phyloP scores from a whole-genome alignment of 2,888 invertebrate genomes.

The Strigamia crassipes region DNA sequence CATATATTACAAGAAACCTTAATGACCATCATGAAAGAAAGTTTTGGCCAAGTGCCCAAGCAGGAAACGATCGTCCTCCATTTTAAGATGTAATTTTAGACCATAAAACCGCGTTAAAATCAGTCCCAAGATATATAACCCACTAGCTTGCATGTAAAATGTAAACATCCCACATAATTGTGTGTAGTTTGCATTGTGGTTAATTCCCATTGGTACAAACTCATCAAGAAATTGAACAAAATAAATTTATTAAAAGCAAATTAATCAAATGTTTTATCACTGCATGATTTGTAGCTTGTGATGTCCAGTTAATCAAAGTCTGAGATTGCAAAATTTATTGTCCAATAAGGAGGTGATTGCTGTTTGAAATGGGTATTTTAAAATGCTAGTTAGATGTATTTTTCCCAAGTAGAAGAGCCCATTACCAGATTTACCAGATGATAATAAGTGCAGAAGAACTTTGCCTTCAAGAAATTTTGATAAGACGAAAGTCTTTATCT shows the following conservation, averaged over 20 bases:
- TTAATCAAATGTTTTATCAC: too few relatives aligned
- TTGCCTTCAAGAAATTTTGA: slow-evolving; percentile 10
- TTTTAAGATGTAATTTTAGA: not conserved
- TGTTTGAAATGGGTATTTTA: not conserved
- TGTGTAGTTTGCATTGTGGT: too few relatives aligned
- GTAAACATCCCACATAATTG: too few relatives aligned
- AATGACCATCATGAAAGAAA: not conserved
- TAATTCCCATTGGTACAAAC: too few relatives aligned
- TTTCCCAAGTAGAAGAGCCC: not conserved
- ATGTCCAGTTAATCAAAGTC: not conserved
- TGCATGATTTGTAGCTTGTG: not conserved
- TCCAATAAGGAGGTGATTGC: not conserved
- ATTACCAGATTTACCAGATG: not conserved
- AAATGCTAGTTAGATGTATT: not conserved
- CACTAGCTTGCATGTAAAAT: too few relatives aligned
- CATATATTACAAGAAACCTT: not conserved
- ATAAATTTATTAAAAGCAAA: too few relatives aligned
- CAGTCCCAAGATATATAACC: too few relatives aligned
- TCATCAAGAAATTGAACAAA: too few relatives aligned
- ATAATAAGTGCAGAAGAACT: not conserved
- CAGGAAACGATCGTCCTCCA: not conserved
- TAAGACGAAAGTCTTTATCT: not conserved
- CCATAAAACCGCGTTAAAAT: too few relatives aligned
- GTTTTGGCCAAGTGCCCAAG: not conserved
- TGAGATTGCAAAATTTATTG: not conserved